These are phyloP conservation scores for Beroe forskalii DNA, from an alignment of 37 sponge, comb jelly and placozoan genomes.

Conservation along the genomic window DNA sequence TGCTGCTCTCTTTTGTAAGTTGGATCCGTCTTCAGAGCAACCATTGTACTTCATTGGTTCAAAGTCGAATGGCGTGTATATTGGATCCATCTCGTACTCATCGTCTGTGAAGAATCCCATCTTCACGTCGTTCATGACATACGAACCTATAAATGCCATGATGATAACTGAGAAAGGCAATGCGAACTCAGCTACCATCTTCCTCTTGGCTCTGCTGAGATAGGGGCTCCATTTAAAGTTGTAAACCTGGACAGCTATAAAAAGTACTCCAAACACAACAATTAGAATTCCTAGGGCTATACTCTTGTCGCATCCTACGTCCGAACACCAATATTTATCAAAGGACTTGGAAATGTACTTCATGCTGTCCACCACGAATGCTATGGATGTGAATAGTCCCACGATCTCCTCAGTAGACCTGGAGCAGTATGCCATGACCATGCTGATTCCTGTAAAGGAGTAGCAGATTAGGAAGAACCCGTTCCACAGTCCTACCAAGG, in stretches of 20 bases:
- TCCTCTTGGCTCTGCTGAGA: conserved; percentile 12
- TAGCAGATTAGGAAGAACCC: neutral
- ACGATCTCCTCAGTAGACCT: conserved; percentile 45
- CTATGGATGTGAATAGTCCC: conserved; percentile 30
- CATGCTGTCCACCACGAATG: conserved; percentile 37
- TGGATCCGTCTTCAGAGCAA: neutral
- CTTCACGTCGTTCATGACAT: neutral
- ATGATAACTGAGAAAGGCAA: conserved; percentile 29
- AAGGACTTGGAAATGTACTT: conserved; percentile 21
- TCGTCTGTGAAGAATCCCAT: neutral
- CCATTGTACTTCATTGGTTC: neutral
- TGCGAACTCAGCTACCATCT: conserved; percentile 24
- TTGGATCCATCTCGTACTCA: neutral
- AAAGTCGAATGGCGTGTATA: neutral
- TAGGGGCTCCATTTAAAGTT: conserved; percentile 22
- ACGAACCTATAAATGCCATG: neutral
- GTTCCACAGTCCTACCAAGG: conserved; percentile 33
- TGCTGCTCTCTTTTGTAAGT: neutral
- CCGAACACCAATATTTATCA: neutral
- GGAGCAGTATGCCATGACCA: conserved; percentile 34
- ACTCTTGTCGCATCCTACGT: neutral
- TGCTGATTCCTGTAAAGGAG: neutral
- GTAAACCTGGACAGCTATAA: neutral
- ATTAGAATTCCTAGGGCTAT: neutral
- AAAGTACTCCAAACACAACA: neutral